Evolutionary conservation across 2,888 invertebrate species (phyloP).

Genomic region (Unio delphinus): DNA sequence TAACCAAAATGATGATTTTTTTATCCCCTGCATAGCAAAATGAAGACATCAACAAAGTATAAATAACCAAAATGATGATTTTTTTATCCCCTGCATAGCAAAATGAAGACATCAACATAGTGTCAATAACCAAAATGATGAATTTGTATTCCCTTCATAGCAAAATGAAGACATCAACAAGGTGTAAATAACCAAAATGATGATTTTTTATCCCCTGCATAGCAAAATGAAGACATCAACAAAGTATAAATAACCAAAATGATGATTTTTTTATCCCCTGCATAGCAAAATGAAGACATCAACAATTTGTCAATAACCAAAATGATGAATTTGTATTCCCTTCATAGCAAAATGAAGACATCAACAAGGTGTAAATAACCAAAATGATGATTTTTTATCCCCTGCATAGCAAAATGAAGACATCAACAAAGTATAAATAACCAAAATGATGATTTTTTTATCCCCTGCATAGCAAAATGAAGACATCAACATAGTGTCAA

Average conservation of each 20-base stretch:
- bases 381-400: neutral
- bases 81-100: neutral
- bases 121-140: neutral
- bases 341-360: neutral
- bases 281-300: neutral
- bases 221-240: neutral
- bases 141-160: neutral
- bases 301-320: too few relatives aligned
- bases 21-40: too few relatives aligned
- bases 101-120: neutral
- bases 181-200: too few relatives aligned
- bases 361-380: neutral
- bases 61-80: neutral
- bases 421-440: neutral
- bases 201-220: too few relatives aligned
- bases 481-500: neutral
- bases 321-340: too few relatives aligned
- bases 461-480: too few relatives aligned
- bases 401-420: neutral
- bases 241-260: neutral
- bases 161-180: too few relatives aligned
- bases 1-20: too few relatives aligned
- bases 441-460: too few relatives aligned
- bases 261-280: too few relatives aligned
- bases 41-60: neutral